A percentile compares a stretch with the other conserved stretches of the same genome.
phyloP scores from a whole-genome alignment of 2,797 vertebrate genomes.

The Sandelia bainsii region DNA sequence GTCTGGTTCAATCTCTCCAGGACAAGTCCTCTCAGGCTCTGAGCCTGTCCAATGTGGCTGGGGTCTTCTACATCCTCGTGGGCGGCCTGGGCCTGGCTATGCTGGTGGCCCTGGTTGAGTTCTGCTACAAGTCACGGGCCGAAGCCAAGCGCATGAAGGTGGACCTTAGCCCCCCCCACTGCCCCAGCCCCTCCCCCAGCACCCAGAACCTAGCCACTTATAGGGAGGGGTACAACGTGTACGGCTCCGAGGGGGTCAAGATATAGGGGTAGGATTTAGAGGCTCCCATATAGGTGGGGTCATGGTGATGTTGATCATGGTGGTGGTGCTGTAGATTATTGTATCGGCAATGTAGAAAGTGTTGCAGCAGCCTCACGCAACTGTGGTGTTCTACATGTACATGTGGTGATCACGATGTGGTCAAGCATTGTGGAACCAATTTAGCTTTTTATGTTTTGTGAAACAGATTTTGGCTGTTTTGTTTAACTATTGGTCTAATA shows the following conservation, averaged over 20 bases:
- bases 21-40: constrained; percentile 98
- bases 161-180: constrained; percentile 97
- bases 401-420: constrained; percentile 92
- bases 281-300: constrained; percentile 93
- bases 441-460: constrained; percentile 34
- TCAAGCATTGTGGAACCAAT: constrained; percentile 84
- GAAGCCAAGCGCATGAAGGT: constrained; percentile 99
- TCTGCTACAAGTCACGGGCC: constrained; percentile 99
- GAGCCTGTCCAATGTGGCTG: constrained; percentile 99
- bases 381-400: constrained; percentile 85
- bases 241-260: constrained; percentile 99
- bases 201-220: constrained; percentile 99
- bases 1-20: constrained; percentile 75
- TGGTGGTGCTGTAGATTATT: constrained; percentile 76
- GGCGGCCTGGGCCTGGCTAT: constrained; percentile 99
- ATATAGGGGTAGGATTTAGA: constrained; percentile 99
- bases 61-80: constrained; percentile 99
- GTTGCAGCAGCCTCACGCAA: constrained; percentile 63
- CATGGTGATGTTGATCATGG: constrained; percentile 84
- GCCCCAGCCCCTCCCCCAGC: constrained; percentile 99
- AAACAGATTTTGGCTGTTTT: constrained; percentile 45
- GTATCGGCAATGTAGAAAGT: constrained; percentile 69
- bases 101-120: constrained; percentile 99
- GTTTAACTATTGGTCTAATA: constrained; percentile 47
- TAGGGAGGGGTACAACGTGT: constrained; percentile 99